Conservation (phyloP, 2,113 vertebrate genomes). For the Vireo altiloquus region DNA sequence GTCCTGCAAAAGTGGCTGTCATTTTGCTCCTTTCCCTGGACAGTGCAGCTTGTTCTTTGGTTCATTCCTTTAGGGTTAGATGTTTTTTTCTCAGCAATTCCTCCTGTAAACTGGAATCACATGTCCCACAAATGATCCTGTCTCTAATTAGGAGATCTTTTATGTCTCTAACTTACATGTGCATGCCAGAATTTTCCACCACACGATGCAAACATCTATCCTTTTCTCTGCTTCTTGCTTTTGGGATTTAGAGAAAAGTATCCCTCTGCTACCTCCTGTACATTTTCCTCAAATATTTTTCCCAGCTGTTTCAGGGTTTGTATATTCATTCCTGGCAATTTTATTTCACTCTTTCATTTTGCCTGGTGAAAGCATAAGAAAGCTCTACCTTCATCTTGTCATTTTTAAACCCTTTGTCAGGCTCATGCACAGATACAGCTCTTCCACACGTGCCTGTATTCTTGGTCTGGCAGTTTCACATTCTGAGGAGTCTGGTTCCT, state of each 20-base stretch:
- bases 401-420: neutral
- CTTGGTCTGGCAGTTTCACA: neutral
- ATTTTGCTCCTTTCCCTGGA: neutral
- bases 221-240: neutral
- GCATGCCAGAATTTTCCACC: conserved; percentile 42
- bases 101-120: conserved; percentile 49
- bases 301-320: neutral
- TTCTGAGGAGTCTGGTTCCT: neutral
- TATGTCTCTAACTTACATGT: conserved; percentile 48
- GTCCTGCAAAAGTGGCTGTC: accelerated
- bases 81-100: conserved; percentile 32
- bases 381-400: neutral
- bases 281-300: neutral
- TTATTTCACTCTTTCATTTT: neutral
- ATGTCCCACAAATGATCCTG: conserved; percentile 54
- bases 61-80: conserved; percentile 30
- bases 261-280: neutral
- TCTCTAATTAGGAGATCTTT: conserved; percentile 58
- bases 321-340: neutral
- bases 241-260: neutral
- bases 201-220: neutral
- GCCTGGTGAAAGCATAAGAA: neutral
- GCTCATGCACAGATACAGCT: neutral
- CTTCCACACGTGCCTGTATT: neutral
- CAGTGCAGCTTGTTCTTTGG: neutral